A percentile compares a stretch with the other conserved stretches of the same genome.
Conservation (phyloP, 2,113 vertebrate species). For the Ceuthmochares aereus region DNA sequence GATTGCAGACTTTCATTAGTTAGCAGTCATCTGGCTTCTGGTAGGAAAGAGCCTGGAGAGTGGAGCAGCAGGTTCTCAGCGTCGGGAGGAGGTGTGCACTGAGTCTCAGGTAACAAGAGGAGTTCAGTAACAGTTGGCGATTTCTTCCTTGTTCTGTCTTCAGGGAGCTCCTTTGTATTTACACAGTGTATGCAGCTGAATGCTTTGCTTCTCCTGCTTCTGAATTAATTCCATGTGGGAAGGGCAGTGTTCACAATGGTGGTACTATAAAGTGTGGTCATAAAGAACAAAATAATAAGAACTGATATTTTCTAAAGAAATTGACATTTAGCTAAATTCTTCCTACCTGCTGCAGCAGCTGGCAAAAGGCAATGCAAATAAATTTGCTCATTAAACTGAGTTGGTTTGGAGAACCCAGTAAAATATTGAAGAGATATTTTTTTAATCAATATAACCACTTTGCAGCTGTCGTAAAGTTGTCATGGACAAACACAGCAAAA, state of each 20-base stretch:
- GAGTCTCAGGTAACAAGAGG: background rate
- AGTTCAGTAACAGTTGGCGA: background rate
- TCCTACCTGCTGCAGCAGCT: background rate
- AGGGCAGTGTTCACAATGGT: background rate
- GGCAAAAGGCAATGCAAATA: background rate
- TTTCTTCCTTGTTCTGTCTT: constrained; percentile 3
- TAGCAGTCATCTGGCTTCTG: background rate
- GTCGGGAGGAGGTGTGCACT: background rate
- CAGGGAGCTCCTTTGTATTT: background rate
- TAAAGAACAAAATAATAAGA: background rate
- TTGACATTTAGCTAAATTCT: background rate
- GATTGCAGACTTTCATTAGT: background rate
- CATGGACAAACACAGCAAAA: background rate
- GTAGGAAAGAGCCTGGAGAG: background rate
- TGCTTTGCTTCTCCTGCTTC: background rate
- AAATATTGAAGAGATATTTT: background rate
- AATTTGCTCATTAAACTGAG: background rate
- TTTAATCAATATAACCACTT: background rate
- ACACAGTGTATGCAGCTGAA: background rate
- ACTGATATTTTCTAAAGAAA: background rate
- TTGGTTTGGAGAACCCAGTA: background rate
- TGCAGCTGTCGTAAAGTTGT: background rate
- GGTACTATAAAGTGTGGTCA: background rate
- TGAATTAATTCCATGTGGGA: background rate
- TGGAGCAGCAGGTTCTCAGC: background rate